Percentiles rank a stretch among this genome's conserved stretches.
Conservation (phyloP, 2,888 invertebrate genomes). For the Lordiphosa fenestrarum region DNA sequence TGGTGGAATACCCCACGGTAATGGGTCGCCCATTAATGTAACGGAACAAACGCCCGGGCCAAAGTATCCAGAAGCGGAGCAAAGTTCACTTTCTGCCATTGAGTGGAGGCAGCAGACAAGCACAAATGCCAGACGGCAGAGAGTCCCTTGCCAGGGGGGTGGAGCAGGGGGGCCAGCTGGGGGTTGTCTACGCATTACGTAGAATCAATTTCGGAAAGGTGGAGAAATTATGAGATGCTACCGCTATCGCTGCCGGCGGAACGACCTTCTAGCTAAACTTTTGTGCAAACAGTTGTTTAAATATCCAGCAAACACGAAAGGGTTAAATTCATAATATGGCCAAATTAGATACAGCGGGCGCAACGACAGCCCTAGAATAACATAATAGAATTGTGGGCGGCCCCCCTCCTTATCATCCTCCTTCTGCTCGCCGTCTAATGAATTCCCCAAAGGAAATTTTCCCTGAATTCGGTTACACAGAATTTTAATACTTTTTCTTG, state of each 20-base stretch:
- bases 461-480: constrained; percentile 64
- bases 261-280: constrained; percentile 71
- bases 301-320: constrained; percentile 74
- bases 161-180: neutral
- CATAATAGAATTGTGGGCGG: constrained; percentile 53
- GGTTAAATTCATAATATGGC: constrained; percentile 75
- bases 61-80: constrained; percentile 29
- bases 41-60: constrained; percentile 22
- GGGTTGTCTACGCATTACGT: constrained; percentile 50
- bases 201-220: constrained; percentile 57
- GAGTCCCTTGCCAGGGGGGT: neutral
- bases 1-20: constrained; percentile 62
- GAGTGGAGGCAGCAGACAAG: constrained; percentile 18
- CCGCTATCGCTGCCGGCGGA: constrained; percentile 24
- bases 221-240: constrained; percentile 59
- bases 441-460: constrained; percentile 74
- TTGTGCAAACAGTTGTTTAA: constrained; percentile 75
- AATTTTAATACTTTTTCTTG: constrained; percentile 69
- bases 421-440: constrained; percentile 53
- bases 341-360: constrained; percentile 65
- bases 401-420: constrained; percentile 13
- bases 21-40: constrained; percentile 64
- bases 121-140: constrained; percentile 32
- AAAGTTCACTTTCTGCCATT: constrained; percentile 61
- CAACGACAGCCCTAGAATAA: constrained; percentile 57